Base-by-base conservation (phyloP, 2,797 vertebrate species). In the Argyrosomus regius region DNA sequence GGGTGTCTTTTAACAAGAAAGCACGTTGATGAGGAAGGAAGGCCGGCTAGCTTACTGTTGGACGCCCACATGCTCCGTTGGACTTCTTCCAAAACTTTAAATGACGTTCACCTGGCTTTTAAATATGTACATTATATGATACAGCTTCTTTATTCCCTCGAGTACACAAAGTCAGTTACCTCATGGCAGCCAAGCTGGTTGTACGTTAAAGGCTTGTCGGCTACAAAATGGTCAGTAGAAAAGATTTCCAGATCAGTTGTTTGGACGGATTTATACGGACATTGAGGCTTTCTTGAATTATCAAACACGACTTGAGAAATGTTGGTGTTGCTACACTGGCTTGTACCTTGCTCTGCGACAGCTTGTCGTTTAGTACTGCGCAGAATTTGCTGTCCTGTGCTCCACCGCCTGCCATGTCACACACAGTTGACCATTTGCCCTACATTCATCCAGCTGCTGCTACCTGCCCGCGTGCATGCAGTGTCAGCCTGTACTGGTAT, bases 371-470 rank as follows among this genome's bases (percentile, higher is more conserved):
- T 76, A 77, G 52, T 80, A 58, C 78, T 87, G 90, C 70, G 81
- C 80, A 88, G 80, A 89, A 83, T 88, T 62, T 82, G 86, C 83
- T 87, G 81, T 81, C 78, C 84, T 89, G 62, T 89, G 73, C 75
- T 75, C 53, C 49, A 54, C 67, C 58, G 80, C 65, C 84, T 88
- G 85, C 88, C 84, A 91, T 93, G 83, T 88, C 77, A 84, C 74
- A 79, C 78, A 78, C 73, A 57, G 70, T 88, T 91, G 87, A 88
- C 84, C 72, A 86, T 93, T 85, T 88, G 83, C 87, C 84, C 81
- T 82, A 88, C 77, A 89, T 89, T 88, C 81, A 88, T 65, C 45
- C 53, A 61, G 75, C 69, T 68, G 56, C 79, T 62, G 67, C 64
- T 87, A 88, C 83, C 80, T 87, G 68, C 48, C 17, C 43, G 49